Conservation (phyloP, 2,797 vertebrate genomes). For the Saxicola maurus region DNA sequence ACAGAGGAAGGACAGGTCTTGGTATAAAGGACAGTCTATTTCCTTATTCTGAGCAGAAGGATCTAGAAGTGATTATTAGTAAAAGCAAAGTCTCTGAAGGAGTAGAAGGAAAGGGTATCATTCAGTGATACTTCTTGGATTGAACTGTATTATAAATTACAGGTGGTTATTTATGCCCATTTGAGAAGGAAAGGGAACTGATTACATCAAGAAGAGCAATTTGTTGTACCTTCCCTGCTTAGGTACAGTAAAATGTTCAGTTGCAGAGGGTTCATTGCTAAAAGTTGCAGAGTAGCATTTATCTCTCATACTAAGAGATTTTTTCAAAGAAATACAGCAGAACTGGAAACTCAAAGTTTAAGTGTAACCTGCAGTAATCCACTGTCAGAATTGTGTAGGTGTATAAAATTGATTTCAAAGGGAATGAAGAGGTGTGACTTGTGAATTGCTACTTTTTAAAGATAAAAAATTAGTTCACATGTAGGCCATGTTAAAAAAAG, state of each 20-base stretch:
- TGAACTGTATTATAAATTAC: neutral
- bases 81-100: neutral
- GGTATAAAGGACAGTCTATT: neutral
- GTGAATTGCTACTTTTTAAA: slow-evolving; percentile 26
- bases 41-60: neutral
- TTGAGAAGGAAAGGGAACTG: neutral
- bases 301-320: neutral
- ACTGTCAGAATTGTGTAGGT: neutral
- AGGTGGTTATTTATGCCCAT: neutral
- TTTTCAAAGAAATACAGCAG: neutral
- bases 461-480: neutral
- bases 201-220: neutral
- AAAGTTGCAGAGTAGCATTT: neutral
- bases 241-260: neutral
- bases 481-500: slow-evolving; percentile 1
- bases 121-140: neutral
- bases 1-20: neutral
- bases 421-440: slow-evolving; percentile 26
- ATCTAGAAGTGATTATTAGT: neutral
- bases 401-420: slow-evolving; percentile 7
- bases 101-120: neutral
- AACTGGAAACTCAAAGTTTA: neutral
- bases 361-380: neutral
- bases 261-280: neutral
- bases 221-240: neutral